Evolutionary conservation across 2,888 invertebrate species (phyloP), one percentile per base, ranked within the genome.

Genomic region (Caenorhabditis sp.): DNA sequence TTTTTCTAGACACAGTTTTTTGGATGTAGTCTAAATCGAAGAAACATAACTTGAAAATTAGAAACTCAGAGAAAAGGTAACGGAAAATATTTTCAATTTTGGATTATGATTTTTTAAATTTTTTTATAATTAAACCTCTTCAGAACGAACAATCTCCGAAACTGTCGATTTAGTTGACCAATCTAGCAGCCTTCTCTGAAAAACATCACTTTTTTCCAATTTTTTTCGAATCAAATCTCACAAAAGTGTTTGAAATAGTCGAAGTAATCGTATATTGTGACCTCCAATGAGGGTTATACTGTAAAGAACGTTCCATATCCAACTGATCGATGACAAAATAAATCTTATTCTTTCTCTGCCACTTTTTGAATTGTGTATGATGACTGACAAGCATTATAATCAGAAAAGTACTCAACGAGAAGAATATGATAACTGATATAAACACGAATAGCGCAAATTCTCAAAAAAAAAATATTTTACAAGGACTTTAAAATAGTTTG

Each of bases 271-370:
- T 50, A 64, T 65, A 21, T 14, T 21, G 58, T 8, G 57, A 24
- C n/a, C 24, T 27, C 12, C 49, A 55, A 5, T 36, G 21, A 55
- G 55, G 55, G 26, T 55, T 78, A 59, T 66, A 78, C 23, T 69
- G 76, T 23, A 70, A 27, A 24, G 76, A 78, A 12, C 66, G 66
- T 23, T 78, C 78, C 23, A 68, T 61, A 49, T 75, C 72, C 27
- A 78, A 61, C 43, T 76, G 76, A 31, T 78, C 78, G n/a, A 78
- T 66, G 17, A 78, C 76, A 55, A 66, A 68, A 26, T 66, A 58
- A 8, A 69, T 57, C 66, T 66, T 64, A 37, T 76, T 71, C 54
- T 76, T 76, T 21, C 27, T 50, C 57, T 76, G 75, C 75, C 75
- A 76, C 24, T 19, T 57, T 26, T 57, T 70, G 62, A 62, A 76